phyloP scores from a whole-genome alignment of 2,797 vertebrate species.

The Chlorospingus flavigularis region DNA sequence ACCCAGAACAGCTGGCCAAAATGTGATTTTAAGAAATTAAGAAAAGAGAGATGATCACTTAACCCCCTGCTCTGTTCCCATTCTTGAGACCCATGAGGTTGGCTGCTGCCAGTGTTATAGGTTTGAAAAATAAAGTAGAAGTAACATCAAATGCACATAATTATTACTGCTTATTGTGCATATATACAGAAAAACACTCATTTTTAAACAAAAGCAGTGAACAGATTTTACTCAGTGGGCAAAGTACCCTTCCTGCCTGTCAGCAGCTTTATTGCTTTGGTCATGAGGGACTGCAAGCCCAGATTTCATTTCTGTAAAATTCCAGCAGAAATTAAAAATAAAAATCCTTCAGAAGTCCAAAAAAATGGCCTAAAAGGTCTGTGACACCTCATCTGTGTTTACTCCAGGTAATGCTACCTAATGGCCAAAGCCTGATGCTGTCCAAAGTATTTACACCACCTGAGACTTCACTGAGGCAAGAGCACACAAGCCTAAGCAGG shows the following conservation, averaged over 20 bases:
- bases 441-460: neutral
- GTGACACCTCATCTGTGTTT: neutral
- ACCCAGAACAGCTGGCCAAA: neutral
- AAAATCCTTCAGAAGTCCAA: neutral
- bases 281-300: neutral
- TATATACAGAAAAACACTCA: neutral
- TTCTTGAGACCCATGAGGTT: neutral
- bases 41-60: neutral
- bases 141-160: neutral
- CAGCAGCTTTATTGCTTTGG: neutral
- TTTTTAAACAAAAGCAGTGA: neutral
- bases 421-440: neutral
- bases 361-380: neutral
- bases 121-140: neutral
- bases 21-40: neutral
- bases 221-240: neutral
- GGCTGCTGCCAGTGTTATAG: neutral
- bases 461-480: neutral
- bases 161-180: neutral
- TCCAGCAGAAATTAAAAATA: neutral
- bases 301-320: neutral
- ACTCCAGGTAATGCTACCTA: neutral
- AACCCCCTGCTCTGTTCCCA: neutral
- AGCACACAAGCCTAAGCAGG: neutral
- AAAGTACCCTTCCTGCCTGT: neutral